Percentiles rank a stretch among this genome's conserved stretches.
Evolutionary conservation across 2,797 vertebrate genomes (phyloP).

Genomic region (Tympanoctomys barrerae): DNA sequence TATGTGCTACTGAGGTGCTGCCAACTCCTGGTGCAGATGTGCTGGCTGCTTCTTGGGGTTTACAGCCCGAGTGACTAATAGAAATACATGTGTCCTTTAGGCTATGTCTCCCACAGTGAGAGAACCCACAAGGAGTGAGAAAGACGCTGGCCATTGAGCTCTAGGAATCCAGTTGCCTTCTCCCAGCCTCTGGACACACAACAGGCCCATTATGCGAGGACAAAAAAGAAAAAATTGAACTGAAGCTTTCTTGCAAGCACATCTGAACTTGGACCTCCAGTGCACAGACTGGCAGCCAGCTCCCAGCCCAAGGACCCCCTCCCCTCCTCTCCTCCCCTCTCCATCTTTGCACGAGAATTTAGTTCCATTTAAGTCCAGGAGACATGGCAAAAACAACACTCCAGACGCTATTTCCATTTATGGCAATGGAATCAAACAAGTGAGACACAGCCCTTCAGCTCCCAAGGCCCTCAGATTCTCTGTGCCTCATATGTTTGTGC

Average conservation of each 20-base stretch:
- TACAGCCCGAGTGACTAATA: background rate
- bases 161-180: slow-evolving; percentile 65
- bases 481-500: background rate
- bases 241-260: slow-evolving; percentile 68
- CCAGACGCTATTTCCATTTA: slow-evolving; percentile 76
- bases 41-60: background rate
- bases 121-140: slow-evolving; percentile 45
- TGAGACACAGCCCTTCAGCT: slow-evolving; percentile 45
- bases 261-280: slow-evolving; percentile 80
- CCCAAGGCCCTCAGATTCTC: background rate
- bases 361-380: slow-evolving; percentile 84
- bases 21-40: accelerated
- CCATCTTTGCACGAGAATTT: slow-evolving; percentile 69
- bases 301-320: slow-evolving; percentile 54
- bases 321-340: slow-evolving; percentile 45
- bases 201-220: slow-evolving; percentile 62
- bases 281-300: slow-evolving; percentile 70
- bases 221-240: slow-evolving; percentile 51
- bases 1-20: background rate
- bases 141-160: slow-evolving; percentile 29
- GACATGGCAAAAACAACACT: slow-evolving; percentile 64
- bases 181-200: slow-evolving; percentile 46
- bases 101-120: background rate
- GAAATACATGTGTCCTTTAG: background rate
- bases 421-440: slow-evolving; percentile 70